Conservation (phyloP, 2,797 vertebrate species). For the Fistularia commersonii region DNA sequence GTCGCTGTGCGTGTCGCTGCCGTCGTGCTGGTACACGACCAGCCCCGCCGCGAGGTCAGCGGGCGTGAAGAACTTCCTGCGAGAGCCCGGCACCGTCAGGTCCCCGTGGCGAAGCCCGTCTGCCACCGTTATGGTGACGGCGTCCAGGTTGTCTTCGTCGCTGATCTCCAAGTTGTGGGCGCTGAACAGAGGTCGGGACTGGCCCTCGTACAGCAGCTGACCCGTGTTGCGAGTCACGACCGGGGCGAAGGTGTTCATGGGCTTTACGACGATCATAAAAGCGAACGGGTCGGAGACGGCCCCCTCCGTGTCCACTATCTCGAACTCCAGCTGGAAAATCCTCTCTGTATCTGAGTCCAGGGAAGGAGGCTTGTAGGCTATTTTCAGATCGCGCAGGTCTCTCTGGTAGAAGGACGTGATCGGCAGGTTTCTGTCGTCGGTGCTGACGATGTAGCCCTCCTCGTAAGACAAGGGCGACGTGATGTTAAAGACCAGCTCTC, state of each 20-base stretch:
- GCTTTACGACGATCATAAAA: conserved; percentile 94
- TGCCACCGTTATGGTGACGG: conserved; percentile 81
- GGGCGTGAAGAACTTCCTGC: conserved; percentile 80
- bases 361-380: conserved; percentile 88
- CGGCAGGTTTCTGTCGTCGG: conserved; percentile 90
- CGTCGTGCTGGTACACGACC: conserved; percentile 90
- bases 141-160: conserved; percentile 87
- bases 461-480: conserved; percentile 85
- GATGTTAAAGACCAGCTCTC: conserved; percentile 90
- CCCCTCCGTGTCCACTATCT: conserved; percentile 89
- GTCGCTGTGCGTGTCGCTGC: conserved; percentile 90
- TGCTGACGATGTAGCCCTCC: conserved; percentile 92
- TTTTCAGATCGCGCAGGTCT: conserved; percentile 86
- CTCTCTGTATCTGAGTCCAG: conserved; percentile 87
- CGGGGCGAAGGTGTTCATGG: conserved; percentile 91
- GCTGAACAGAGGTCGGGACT: conserved; percentile 85
- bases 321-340: conserved; percentile 90
- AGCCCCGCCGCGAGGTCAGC: conserved; percentile 78
- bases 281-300: conserved; percentile 89
- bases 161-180: conserved; percentile 85
- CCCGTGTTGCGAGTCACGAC: conserved; percentile 90
- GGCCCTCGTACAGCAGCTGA: conserved; percentile 93
- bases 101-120: conserved; percentile 86
- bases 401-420: conserved; percentile 90
- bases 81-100: conserved; percentile 76